Evolutionary conservation across 2,888 invertebrate genomes (phyloP), one percentile per base, ranked within the genome.

Genomic region (Leptopterna dolabrata): DNA sequence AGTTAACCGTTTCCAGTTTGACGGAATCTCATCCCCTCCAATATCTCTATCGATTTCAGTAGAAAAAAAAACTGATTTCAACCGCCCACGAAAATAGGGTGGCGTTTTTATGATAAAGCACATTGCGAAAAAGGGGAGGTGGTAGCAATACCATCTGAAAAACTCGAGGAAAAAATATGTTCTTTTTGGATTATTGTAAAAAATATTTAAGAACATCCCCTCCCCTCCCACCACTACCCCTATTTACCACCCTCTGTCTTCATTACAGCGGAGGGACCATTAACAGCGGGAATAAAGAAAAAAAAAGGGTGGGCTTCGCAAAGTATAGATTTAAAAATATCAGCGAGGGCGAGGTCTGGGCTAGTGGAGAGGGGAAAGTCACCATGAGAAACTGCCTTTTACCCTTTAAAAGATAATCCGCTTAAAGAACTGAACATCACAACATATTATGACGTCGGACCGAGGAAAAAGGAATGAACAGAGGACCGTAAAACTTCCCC

Each of bases 251-350:
- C 55, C 51, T 76, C 43, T 30, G 55, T 76, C 86, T 76, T 86
- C 86, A 86, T 86, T 86, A 86, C n/a, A 51, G 76, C 51, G 76
- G n/a, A 63, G 76, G 76, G 19, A 14, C 86, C 86, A 86, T 86
- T 86, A 86, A 86, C 86, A 86, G 76, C 76, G 76, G 70, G 76
- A 51, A 86, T 86, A 76, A 86, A 85, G 76, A 73, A 85, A 73
- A 86, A 86, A 86, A 86, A 86, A 55, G 76, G 85, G 83, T 36
- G 70, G 3, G 43, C 70, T 47, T 70, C 3, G 13, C 27, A 24
- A 70, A 70, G 76, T 86, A 86, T 76, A 51, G 76, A 86, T 86
- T 86, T 86, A 29, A 85, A 76, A 86, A 86, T 86, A 47, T 70
- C 51, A 43, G 51, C 55, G 76, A 47, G 73, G 27, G 45, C n/a